phyloP scores from a whole-genome alignment of 2,888 invertebrate genomes.

The Micoletzkya japonica region DNA sequence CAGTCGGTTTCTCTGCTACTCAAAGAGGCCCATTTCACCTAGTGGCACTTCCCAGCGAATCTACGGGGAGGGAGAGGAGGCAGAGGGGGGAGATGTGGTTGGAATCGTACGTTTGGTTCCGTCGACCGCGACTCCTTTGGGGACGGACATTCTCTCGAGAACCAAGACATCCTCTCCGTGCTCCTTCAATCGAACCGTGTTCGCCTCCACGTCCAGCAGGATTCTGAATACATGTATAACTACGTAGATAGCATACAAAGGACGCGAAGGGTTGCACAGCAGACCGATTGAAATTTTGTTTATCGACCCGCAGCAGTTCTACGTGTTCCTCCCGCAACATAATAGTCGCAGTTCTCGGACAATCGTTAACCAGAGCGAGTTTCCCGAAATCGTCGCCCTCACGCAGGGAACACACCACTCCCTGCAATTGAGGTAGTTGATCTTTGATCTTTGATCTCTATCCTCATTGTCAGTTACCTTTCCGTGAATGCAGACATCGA shows the following conservation, averaged over 20 bases:
- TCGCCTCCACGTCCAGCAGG: conserved; percentile 79
- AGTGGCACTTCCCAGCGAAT: background rate
- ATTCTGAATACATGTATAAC: conserved; percentile 42
- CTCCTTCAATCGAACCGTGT: conserved; percentile 81
- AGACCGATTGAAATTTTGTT: conserved; percentile 79
- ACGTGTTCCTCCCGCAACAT: conserved; percentile 81
- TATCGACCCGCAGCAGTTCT: conserved; percentile 81
- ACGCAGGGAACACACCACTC: conserved; percentile 79
- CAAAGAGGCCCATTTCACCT: no score
- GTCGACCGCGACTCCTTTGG: conserved; percentile 46
- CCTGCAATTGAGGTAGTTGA: conserved; percentile 65
- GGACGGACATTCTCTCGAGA: conserved; percentile 71
- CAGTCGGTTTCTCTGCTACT: no score
- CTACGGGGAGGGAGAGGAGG: background rate
- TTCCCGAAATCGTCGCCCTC: conserved; percentile 87
- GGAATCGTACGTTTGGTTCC: no score
- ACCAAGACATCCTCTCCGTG: conserved; percentile 82
- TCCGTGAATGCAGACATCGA: conserved; percentile 82
- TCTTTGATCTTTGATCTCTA: background rate
- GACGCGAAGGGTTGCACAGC: background rate
- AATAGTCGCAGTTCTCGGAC: conserved; percentile 82
- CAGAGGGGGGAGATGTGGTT: no score
- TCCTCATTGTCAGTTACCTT: conserved; percentile 68
- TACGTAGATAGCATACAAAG: background rate
- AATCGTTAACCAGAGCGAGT: conserved; percentile 81